Conservation (phyloP, 2,888 invertebrate species). For the Eucera pruinosa region DNA sequence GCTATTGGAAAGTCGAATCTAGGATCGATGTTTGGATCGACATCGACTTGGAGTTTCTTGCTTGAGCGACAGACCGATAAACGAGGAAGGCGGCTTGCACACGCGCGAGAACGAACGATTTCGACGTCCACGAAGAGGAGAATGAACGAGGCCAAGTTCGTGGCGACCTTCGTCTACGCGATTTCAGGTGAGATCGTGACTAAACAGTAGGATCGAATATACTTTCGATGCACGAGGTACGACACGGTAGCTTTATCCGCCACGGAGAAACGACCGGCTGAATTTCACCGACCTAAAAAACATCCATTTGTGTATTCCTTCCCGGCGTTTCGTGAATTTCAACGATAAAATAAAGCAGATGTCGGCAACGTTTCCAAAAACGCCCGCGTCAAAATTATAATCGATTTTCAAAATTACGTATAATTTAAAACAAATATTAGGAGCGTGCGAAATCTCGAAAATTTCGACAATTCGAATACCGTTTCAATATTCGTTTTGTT, state of each 20-base stretch:
- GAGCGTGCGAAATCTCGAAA: too few species aligned
- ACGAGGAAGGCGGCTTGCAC: conserved; percentile 1
- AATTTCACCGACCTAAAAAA: conserved; percentile 83
- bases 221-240: conserved; percentile 73
- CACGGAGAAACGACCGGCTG: conserved; percentile 66
- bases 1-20: conserved; percentile 14
- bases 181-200: conserved; percentile 56
- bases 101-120: conserved; percentile 1
- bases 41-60: conserved; percentile 1
- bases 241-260: conserved; percentile 41
- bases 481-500: too few species aligned
- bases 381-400: too few species aligned
- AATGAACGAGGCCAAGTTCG: conserved; percentile 62
- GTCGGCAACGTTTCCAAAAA: too few species aligned
- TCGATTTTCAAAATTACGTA: too few species aligned
- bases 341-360: neutral
- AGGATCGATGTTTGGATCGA: neutral
- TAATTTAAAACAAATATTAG: too few species aligned
- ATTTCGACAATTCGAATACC: too few species aligned
- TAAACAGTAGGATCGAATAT: conserved; percentile 71
- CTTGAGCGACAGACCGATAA: conserved; percentile 35
- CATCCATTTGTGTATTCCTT: conserved; percentile 20
- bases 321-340: conserved; percentile 42
- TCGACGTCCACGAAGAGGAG: conserved; percentile 21
- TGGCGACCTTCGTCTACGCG: conserved; percentile 48